These are phyloP conservation scores for Leptinotarsa defecta DNA, from an alignment of 1,140 invertebrate genomes.

Conservation along the genomic window DNA sequence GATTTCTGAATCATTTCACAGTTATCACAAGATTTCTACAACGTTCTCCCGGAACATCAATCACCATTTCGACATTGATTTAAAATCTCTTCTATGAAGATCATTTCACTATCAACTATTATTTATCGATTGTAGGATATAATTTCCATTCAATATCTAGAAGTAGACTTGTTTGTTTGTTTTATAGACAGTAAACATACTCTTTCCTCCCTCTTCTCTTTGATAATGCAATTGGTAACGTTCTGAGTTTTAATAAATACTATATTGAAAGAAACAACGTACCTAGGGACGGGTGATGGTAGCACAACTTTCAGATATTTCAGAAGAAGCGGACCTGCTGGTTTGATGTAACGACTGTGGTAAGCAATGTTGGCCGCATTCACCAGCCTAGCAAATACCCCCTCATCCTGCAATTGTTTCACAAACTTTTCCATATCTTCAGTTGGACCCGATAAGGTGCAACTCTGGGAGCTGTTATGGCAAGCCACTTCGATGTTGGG, in stretches of 20 bases:
- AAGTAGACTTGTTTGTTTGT: too few species aligned
- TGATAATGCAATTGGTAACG: neutral
- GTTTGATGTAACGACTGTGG: conserved; percentile 79
- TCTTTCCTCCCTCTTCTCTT: too few species aligned
- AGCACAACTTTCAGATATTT: conserved; percentile 74
- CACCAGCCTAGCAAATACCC: conserved; percentile 82
- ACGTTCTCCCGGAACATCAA: too few species aligned
- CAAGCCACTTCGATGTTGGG: conserved; percentile 78
- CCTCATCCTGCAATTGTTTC: conserved; percentile 68
- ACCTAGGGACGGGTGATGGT: conserved; percentile 64
- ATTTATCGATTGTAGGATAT: too few species aligned
- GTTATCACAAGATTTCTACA: too few species aligned
- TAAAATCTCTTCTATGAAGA: too few species aligned
- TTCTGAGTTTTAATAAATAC: neutral
- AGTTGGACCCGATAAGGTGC: conserved; percentile 83
- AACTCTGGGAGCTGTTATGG: conserved; percentile 82
- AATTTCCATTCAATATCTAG: too few species aligned
- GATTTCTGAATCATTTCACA: too few species aligned
- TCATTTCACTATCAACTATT: too few species aligned
- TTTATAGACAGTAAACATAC: too few species aligned
- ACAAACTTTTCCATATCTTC: conserved; percentile 74
- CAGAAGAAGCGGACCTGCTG: conserved; percentile 76
- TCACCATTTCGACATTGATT: too few species aligned
- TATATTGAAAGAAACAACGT: neutral
- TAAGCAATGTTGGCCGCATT: conserved; percentile 83